Evolutionary conservation across 2,888 invertebrate species (phyloP).

Genomic region (Amphipoea oculea): DNA sequence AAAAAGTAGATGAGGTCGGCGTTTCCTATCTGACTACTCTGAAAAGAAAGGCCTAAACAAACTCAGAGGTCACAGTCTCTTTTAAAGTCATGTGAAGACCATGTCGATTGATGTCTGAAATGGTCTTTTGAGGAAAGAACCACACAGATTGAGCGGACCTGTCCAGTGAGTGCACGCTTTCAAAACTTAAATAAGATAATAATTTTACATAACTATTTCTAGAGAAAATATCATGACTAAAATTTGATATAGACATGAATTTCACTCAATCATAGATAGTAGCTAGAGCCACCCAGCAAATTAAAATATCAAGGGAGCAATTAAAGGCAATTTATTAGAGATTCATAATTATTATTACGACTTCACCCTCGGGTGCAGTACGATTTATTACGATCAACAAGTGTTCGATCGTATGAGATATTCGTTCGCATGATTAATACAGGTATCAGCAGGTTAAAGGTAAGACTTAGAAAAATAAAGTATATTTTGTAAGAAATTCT

Average conservation of each 20-base stretch:
- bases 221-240: not conserved
- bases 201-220: not conserved
- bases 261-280: conserved; percentile 6
- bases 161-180: no score
- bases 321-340: conserved; percentile 64
- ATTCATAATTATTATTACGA: conserved; percentile 61
- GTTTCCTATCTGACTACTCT: no score
- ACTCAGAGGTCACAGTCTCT: no score
- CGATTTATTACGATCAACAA: conserved; percentile 66
- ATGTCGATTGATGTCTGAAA: no score
- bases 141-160: no score
- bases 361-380: conserved; percentile 44
- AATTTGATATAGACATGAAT: conserved; percentile 6
- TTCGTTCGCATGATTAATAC: conserved; percentile 43
- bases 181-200: not conserved
- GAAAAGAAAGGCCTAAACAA: no score
- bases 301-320: conserved; percentile 62
- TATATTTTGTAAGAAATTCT: not conserved
- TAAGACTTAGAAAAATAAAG: not conserved
- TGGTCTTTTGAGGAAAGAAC: no score
- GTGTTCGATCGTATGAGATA: conserved; percentile 53
- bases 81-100: no score
- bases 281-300: conserved; percentile 36
- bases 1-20: no score
- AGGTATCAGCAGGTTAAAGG: conserved; percentile 38